These are phyloP conservation scores for Drosophila testacea DNA, from an alignment of 2,888 invertebrate genomes.

Conservation along the genomic window DNA sequence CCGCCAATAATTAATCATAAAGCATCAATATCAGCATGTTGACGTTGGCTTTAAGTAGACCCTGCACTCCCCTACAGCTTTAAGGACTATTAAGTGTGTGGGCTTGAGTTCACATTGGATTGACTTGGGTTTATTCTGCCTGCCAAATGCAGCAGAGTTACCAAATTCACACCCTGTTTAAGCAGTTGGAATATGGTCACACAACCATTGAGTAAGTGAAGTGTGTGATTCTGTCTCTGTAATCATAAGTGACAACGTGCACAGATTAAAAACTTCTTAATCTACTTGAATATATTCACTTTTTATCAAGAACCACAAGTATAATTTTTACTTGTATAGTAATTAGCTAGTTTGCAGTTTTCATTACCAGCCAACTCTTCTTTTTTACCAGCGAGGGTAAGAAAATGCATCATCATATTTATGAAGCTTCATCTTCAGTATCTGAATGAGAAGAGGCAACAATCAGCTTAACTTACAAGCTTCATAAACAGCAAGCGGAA, in stretches of 20 bases:
- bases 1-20: constrained; percentile 77
- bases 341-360: constrained; percentile 9
- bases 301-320: constrained; percentile 2
- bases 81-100: neutral
- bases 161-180: neutral
- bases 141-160: constrained; percentile 3
- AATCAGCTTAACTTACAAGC: constrained; percentile 77
- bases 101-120: neutral
- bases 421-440: constrained; percentile 34
- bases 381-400: constrained; percentile 39
- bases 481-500: constrained; percentile 66
- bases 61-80: constrained; percentile 1
- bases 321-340: constrained; percentile 1
- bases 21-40: constrained; percentile 74
- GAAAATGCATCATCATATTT: constrained; percentile 50
- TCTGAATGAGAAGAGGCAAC: constrained; percentile 28
- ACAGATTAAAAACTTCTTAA: neutral
- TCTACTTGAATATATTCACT: neutral
- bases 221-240: neutral
- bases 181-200: neutral
- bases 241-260: neutral
- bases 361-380: constrained; percentile 4
- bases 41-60: constrained; percentile 45
- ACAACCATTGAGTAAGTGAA: neutral
- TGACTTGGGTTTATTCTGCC: constrained; percentile 3